A percentile compares a stretch with the other conserved stretches of the same genome.
These are phyloP conservation scores for Rhinophrynus dorsalis DNA, from an alignment of 2,797 vertebrate species.

Conservation along the genomic window DNA sequence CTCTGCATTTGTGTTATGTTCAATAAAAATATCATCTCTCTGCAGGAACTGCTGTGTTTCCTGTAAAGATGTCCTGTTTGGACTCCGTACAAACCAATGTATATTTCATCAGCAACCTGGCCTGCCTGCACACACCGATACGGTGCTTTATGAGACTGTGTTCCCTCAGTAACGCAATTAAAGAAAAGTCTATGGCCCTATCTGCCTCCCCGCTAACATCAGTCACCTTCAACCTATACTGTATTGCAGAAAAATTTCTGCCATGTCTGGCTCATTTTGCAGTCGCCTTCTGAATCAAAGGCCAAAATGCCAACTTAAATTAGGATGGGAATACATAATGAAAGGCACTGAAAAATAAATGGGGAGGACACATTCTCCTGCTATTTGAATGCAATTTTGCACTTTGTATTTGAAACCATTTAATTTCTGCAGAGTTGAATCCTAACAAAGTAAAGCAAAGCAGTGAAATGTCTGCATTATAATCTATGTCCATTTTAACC, in stretches of 20 bases:
- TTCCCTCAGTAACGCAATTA: constrained; percentile 30
- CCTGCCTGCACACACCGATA: not conserved
- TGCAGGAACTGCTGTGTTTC: not conserved
- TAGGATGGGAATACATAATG: constrained; percentile 29
- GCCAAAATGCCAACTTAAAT: constrained; percentile 35
- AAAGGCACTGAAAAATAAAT: constrained; percentile 16
- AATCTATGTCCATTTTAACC: no score
- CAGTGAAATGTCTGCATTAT: no score
- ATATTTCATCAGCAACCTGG: constrained; percentile 12
- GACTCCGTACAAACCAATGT: not conserved
- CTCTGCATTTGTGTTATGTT: not conserved
- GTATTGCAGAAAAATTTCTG: constrained; percentile 15
- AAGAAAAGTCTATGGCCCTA: constrained; percentile 7
- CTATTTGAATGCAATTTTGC: constrained; percentile 6
- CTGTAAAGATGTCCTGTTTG: constrained; percentile 1
- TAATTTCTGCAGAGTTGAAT: not conserved
- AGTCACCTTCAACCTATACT: constrained; percentile 34
- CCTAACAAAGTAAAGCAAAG: not conserved
- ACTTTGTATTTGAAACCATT: not conserved
- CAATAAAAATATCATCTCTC: constrained; percentile 25
- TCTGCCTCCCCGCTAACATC: constrained; percentile 8
- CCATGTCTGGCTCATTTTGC: constrained; percentile 25
- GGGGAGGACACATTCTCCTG: not conserved
- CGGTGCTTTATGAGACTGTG: constrained; percentile 1
- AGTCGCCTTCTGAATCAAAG: constrained; percentile 32